Percentiles rank a stretch among this genome's conserved stretches.
phyloP scores from a whole-genome alignment of 64 coral and sea anemone genomes.

The Pocillopora damicornis region DNA sequence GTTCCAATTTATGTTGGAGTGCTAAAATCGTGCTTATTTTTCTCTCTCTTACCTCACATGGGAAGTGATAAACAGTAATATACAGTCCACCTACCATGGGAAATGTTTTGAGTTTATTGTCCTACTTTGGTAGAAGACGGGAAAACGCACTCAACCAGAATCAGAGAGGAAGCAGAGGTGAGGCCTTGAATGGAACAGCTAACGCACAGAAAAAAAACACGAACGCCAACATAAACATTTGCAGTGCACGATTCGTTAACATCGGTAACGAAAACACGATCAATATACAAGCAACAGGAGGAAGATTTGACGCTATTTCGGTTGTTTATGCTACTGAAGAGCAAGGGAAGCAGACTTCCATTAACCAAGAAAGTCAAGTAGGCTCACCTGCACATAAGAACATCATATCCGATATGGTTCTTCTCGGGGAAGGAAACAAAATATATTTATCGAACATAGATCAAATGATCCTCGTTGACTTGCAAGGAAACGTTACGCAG shows the following conservation, averaged over 20 bases:
- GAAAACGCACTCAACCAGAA: neutral
- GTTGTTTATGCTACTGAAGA: neutral
- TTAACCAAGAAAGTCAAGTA: neutral
- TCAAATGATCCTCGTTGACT: no score
- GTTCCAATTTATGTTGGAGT: no score
- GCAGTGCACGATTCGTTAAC: neutral
- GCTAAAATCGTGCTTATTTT: no score
- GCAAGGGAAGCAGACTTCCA: neutral
- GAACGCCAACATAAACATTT: neutral
- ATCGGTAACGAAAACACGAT: neutral
- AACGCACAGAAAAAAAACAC: neutral
- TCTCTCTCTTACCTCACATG: no score
- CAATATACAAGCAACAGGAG: neutral
- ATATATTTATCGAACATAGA: no score
- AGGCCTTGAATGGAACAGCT: neutral
- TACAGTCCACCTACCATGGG: neutral
- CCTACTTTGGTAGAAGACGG: neutral
- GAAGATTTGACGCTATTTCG: neutral
- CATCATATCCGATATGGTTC: no score
- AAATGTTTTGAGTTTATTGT: neutral
- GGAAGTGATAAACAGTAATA: no score
- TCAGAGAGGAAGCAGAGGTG: neutral
- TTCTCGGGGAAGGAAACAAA: no score
- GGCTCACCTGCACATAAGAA: neutral
- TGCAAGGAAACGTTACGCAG: no score